These are phyloP conservation scores for Egretta garzetta DNA, from an alignment of 2,113 vertebrate genomes.

Conservation along the genomic window DNA sequence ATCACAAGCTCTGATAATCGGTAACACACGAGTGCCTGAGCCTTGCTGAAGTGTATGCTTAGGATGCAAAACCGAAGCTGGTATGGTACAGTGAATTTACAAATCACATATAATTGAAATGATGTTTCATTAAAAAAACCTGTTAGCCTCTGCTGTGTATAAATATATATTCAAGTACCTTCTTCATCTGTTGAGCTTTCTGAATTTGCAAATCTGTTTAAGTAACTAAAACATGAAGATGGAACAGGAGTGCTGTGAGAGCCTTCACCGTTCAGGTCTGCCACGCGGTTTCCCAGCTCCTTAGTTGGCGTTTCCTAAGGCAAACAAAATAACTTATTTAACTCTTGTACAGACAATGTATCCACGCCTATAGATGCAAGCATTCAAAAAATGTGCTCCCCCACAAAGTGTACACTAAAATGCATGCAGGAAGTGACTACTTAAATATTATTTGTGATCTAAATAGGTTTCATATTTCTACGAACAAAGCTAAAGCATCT, in stretches of 20 bases:
- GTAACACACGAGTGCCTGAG: not conserved
- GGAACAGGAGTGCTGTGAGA: constrained; percentile 74
- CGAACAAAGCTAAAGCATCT: not conserved
- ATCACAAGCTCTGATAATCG: not conserved
- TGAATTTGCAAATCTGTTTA: constrained; percentile 89
- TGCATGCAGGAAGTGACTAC: not conserved
- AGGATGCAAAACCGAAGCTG: not conserved
- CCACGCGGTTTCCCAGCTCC: constrained; percentile 84
- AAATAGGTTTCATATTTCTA: not conserved
- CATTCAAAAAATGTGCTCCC: not conserved
- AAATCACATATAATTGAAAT: not conserved
- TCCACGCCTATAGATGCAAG: not conserved
- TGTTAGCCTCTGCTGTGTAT: not conserved
- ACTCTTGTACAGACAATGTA: not conserved
- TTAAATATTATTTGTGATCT: not conserved
- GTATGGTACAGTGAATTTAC: not conserved
- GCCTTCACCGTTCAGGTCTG: constrained; percentile 75
- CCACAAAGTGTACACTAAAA: not conserved
- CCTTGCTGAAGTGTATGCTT: not conserved
- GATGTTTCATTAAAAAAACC: not conserved
- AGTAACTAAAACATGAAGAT: constrained; percentile 70
- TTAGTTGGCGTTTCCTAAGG: constrained; percentile 95
- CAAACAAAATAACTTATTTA: not conserved
- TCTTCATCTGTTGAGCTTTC: constrained; percentile 98
- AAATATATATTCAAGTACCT: constrained; percentile 75